phyloP scores from a whole-genome alignment of 2,113 vertebrate genomes.

The Puntigrus tetrazona region DNA sequence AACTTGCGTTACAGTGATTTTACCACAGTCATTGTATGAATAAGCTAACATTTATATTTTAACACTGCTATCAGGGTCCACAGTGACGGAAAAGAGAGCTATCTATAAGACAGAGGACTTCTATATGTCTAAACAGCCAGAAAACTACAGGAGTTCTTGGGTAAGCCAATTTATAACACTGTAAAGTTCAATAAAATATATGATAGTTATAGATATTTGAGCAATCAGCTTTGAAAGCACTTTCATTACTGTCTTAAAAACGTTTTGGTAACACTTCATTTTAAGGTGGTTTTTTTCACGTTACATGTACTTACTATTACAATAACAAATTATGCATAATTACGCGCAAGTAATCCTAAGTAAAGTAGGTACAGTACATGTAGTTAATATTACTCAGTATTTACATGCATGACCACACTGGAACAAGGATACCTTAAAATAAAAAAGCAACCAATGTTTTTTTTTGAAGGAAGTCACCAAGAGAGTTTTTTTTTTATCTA shows the following conservation, averaged over 20 bases:
- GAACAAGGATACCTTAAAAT: too few relatives aligned
- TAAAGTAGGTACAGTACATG: too few relatives aligned
- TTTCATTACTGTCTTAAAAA: neutral
- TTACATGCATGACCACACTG: too few relatives aligned
- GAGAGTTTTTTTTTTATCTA: neutral
- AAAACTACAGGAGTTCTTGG: neutral
- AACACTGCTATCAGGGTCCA: neutral
- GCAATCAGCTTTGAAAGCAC: neutral
- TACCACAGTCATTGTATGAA: neutral
- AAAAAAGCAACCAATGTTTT: too few relatives aligned
- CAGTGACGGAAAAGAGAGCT: neutral
- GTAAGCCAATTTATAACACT: neutral
- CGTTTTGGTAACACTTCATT: too few relatives aligned
- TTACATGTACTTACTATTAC: too few relatives aligned
- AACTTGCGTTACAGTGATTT: neutral
- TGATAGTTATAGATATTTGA: neutral
- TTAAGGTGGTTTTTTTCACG: too few relatives aligned
- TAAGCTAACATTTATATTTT: neutral
- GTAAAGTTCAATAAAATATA: neutral
- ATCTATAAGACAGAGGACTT: neutral
- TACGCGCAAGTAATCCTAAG: too few relatives aligned
- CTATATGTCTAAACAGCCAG: neutral
- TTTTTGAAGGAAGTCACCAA: neutral
- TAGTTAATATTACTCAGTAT: too few relatives aligned
- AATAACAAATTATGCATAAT: too few relatives aligned